These are phyloP conservation scores for Elephas maximus DNA, from an alignment of 2,113 vertebrate species.

Conservation along the genomic window DNA sequence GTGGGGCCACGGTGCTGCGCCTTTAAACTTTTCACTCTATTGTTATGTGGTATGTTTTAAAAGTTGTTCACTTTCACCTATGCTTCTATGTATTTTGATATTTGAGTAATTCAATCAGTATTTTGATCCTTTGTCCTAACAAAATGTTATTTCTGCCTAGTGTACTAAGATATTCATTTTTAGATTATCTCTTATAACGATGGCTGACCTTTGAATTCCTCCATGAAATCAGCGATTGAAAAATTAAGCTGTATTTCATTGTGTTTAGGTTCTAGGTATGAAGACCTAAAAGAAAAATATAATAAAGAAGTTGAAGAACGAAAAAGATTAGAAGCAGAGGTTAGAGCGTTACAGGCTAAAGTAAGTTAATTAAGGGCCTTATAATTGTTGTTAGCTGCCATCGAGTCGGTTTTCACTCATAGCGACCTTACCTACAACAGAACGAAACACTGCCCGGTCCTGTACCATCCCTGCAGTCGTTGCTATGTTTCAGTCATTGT, in stretches of 20 bases:
- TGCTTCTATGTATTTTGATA: background rate
- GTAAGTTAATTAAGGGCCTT: slow-evolving; percentile 83
- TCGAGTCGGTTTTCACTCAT: too few species aligned
- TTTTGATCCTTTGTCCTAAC: background rate
- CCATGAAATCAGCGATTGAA: background rate
- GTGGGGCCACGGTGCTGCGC: background rate
- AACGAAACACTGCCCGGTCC: too few species aligned
- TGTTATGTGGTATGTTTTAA: background rate
- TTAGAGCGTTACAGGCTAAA: slow-evolving; percentile 91
- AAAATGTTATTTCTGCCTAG: background rate
- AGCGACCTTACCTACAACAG: too few species aligned
- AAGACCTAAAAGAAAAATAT: slow-evolving; percentile 94
- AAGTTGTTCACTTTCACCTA: background rate
- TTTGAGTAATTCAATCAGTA: background rate
- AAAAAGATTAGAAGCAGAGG: slow-evolving; percentile 92
- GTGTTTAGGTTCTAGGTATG: slow-evolving; percentile 90
- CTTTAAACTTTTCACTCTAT: background rate
- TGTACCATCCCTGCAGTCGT: too few species aligned
- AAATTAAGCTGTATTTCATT: slow-evolving; percentile 19
- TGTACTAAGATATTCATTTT: background rate
- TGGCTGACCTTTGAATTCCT: slow-evolving; percentile 15
- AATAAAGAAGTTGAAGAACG: slow-evolving; percentile 94
- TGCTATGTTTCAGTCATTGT: too few species aligned
- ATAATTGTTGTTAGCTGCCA: background rate
- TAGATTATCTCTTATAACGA: background rate